These are phyloP conservation scores for Brachyopa scutellaris DNA, from an alignment of 2,888 invertebrate genomes.

Conservation along the genomic window DNA sequence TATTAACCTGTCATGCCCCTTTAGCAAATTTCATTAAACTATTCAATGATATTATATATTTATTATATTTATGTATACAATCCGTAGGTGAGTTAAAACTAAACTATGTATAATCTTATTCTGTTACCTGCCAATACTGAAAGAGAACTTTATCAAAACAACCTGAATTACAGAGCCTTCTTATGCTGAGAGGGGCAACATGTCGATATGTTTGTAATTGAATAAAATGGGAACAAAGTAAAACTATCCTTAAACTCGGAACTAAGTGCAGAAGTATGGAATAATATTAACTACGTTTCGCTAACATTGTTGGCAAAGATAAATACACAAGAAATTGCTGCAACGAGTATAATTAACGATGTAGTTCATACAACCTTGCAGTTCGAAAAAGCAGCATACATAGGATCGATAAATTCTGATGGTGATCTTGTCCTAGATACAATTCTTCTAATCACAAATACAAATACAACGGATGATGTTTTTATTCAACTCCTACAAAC, in stretches of 20 bases:
- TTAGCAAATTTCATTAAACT: no score
- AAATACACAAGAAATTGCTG: conserved; percentile 10
- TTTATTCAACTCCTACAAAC: not conserved
- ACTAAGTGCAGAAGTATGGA: not conserved
- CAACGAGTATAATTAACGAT: conserved; percentile 19
- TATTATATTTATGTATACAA: no score
- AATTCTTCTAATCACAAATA: conserved; percentile 6
- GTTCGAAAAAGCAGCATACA: conserved; percentile 18
- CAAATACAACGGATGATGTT: conserved; percentile 5
- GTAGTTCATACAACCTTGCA: not conserved
- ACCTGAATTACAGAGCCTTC: no score
- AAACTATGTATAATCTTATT: no score
- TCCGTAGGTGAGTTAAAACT: no score
- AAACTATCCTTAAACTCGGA: not conserved
- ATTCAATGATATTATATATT: no score
- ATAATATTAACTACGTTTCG: not conserved
- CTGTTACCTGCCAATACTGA: no score
- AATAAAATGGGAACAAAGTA: not conserved
- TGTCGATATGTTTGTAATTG: not conserved
- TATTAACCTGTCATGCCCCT: no score
- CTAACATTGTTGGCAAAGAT: not conserved
- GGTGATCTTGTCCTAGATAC: conserved; percentile 6
- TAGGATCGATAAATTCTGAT: conserved; percentile 10
- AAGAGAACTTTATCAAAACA: no score
- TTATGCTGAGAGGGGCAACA: no score